A percentile compares a stretch with the other conserved stretches of the same genome.
phyloP scores from a whole-genome alignment of 2,797 vertebrate genomes.

The Falco concolor region DNA sequence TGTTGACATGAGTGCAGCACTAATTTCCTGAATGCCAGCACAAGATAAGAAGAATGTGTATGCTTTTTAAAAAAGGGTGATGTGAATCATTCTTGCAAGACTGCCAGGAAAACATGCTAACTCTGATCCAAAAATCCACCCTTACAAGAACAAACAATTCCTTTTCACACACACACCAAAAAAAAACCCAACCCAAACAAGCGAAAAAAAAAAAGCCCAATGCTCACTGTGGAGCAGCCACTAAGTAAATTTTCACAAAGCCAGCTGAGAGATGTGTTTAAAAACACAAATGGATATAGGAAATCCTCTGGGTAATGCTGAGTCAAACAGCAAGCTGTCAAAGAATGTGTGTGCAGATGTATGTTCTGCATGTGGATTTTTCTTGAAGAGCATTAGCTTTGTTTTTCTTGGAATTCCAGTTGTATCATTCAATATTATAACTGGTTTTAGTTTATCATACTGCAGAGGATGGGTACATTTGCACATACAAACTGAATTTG shows the following conservation, averaged over 20 bases:
- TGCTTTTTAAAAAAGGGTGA: neutral
- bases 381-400: neutral
- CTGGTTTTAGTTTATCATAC: neutral
- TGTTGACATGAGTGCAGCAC: neutral
- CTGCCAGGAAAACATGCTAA: constrained; percentile 18
- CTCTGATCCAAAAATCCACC: constrained; percentile 32
- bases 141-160: constrained; percentile 19
- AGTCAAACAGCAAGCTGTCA: neutral
- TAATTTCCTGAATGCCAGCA: neutral
- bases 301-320: neutral
- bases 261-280: neutral
- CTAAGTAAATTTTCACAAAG: neutral
- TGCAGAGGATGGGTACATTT: neutral
- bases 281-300: neutral
- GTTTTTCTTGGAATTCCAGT: neutral
- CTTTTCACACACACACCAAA: neutral
- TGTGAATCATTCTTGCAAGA: neutral
- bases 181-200: neutral
- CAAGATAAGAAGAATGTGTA: neutral
- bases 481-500: neutral
- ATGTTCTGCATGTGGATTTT: neutral
- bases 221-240: neutral
- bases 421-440: neutral
- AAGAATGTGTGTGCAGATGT: neutral
- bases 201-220: neutral